phyloP scores from a whole-genome alignment of 2,888 invertebrate genomes.

The Halictus ligatus region DNA sequence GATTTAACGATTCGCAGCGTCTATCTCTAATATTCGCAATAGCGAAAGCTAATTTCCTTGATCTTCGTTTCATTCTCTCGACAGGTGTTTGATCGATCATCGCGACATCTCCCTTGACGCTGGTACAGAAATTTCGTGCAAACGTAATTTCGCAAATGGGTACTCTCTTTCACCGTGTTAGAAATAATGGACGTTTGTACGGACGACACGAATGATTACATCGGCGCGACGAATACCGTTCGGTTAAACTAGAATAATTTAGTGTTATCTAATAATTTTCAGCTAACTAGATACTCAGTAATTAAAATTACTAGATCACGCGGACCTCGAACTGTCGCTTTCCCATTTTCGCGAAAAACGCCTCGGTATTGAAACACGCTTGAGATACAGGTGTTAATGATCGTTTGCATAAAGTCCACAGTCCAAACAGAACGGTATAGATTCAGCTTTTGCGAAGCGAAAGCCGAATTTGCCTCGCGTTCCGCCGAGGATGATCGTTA shows the following conservation, averaged over 20 bases:
- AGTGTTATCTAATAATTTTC: neutral
- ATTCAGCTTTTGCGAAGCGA: neutral
- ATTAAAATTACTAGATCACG: neutral
- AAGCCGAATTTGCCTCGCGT: neutral
- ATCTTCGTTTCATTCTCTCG: neutral
- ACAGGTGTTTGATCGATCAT: neutral
- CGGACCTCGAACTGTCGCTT: neutral
- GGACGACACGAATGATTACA: neutral
- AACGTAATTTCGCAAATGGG: neutral
- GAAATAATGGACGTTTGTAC: neutral
- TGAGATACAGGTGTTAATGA: neutral
- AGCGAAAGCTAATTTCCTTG: neutral
- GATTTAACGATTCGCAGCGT: constrained; percentile 16
- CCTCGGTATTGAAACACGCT: neutral
- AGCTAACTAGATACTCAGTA: neutral
- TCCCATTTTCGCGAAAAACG: too few relatives aligned
- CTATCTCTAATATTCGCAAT: neutral
- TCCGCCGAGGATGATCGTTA: neutral
- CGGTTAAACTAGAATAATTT: neutral
- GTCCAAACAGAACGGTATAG: neutral
- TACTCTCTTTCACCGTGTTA: neutral
- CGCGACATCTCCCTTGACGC: neutral
- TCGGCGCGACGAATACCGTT: neutral
- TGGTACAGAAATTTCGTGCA: neutral
- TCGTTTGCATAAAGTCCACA: neutral